phyloP scores from a whole-genome alignment of 2,113 vertebrate species.

The Rhinoderma darwinii region DNA sequence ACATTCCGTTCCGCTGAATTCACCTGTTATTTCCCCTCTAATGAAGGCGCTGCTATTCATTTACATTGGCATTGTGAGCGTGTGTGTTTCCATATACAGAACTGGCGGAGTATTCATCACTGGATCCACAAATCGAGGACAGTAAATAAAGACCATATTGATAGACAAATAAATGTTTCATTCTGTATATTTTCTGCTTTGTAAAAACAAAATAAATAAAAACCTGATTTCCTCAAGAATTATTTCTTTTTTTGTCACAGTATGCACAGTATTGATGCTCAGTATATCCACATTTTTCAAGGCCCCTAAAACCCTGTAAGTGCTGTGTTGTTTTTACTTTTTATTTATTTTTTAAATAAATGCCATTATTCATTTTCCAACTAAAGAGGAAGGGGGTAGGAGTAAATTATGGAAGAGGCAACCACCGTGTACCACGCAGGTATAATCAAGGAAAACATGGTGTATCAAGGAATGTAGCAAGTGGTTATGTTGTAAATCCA shows the following conservation, averaged over 20 bases:
- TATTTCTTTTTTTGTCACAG: neutral
- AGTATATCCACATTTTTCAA: neutral
- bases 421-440: too few relatives aligned
- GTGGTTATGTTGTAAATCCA: too few relatives aligned
- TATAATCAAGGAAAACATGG: too few relatives aligned
- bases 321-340: too few relatives aligned
- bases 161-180: neutral
- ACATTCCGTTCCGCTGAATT: neutral
- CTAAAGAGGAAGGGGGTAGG: neutral
- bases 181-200: neutral
- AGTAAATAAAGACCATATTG: constrained; percentile 2
- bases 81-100: neutral
- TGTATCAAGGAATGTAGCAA: too few relatives aligned
- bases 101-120: neutral
- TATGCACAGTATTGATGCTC: neutral
- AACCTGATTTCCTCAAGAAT: neutral
- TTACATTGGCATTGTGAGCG: neutral
- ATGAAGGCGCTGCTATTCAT: constrained; percentile 2
- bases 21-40: constrained; percentile 13
- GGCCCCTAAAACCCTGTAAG: too few relatives aligned
- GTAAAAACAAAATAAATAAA: neutral
- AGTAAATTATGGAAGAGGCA: too few relatives aligned
- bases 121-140: neutral
- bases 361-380: too few relatives aligned
- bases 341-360: neutral